Percentiles rank a stretch among this genome's conserved stretches.
phyloP scores from a whole-genome alignment of 2,113 vertebrate species.

The Nycticryphes semicollaris region DNA sequence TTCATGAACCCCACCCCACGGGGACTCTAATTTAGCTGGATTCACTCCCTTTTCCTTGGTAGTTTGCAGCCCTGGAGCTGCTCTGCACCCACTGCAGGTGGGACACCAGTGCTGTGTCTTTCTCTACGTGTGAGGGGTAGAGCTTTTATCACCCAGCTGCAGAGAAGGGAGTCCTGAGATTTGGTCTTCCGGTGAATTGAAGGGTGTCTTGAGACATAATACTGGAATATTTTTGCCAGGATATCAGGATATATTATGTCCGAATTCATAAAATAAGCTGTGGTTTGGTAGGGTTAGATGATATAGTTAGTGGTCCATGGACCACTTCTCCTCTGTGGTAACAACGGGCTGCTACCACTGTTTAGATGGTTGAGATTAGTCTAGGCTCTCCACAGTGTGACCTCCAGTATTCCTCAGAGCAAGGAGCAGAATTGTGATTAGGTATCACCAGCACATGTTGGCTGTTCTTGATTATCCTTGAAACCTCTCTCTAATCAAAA shows the following conservation, averaged over 20 bases:
- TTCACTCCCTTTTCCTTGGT: background rate
- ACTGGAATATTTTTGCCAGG: background rate
- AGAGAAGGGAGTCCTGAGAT: background rate
- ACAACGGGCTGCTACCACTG: background rate
- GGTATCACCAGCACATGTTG: background rate
- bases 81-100: background rate
- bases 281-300: fast-evolving
- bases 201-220: background rate
- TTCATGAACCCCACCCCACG: fast-evolving
- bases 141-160: background rate
- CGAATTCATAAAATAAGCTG: background rate
- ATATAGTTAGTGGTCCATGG: background rate
- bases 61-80: background rate
- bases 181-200: background rate
- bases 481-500: background rate
- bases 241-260: background rate
- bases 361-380: background rate
- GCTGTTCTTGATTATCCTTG: background rate
- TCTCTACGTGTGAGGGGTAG: background rate
- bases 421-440: background rate
- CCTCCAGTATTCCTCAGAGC: background rate
- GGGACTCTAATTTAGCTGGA: background rate
- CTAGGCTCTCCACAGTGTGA: background rate
- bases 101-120: background rate
- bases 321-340: background rate